A percentile compares a stretch with the other conserved stretches of the same genome.
Evolutionary conservation across 2,113 vertebrate genomes (phyloP).

Genomic region (Arvicanthis niloticus): DNA sequence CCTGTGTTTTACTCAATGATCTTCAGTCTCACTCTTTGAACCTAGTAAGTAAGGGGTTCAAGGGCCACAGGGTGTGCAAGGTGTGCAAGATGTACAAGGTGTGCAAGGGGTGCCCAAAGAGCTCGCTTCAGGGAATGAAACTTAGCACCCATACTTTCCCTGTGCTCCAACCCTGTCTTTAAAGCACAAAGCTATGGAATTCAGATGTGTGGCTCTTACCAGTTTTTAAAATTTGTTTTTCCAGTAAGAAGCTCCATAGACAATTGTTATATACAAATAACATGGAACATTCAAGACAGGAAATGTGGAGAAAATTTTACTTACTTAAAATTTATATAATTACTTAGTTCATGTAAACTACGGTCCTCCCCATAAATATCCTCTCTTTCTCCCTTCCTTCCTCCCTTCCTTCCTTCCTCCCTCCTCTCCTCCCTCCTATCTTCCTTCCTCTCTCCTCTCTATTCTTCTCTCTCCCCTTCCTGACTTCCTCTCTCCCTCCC

Average conservation of each 20-base stretch:
- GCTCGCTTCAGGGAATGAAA: fast-evolving
- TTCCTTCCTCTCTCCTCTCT: neutral
- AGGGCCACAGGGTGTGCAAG: no score
- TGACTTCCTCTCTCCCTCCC: neutral
- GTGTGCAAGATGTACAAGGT: neutral
- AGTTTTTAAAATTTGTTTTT: neutral
- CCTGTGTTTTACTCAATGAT: neutral
- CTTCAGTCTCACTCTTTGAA: neutral
- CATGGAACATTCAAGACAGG: neutral
- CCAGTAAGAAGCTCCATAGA: neutral
- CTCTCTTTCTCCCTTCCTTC: neutral
- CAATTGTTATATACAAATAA: neutral
- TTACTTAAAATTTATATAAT: no score
- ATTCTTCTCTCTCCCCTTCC: neutral
- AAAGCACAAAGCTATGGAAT: neutral
- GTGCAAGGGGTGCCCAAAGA: neutral
- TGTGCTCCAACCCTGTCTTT: neutral
- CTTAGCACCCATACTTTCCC: neutral
- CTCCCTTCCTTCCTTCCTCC: no score
- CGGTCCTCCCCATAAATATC: neutral
- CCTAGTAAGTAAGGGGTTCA: neutral
- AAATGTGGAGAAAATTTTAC: constrained; percentile 5
- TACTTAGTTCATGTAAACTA: neutral
- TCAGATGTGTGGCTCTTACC: neutral
- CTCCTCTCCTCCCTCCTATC: neutral